Base-by-base conservation (phyloP, 2,888 invertebrate species). In the Volucella inanis region DNA sequence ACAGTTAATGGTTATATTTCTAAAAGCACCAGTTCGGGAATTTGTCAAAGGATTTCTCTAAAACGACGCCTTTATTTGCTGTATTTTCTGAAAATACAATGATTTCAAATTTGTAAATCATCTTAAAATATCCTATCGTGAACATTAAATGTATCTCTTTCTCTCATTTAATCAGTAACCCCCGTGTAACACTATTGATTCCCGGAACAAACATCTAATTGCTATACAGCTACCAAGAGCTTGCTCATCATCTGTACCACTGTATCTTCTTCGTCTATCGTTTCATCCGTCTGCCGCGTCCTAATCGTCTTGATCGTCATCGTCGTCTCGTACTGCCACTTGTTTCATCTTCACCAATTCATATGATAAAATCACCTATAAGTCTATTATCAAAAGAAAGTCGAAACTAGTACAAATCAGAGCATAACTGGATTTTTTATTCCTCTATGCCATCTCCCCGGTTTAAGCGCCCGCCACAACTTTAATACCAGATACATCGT, bases 341-440 rank as follows among this genome's bases (percentile, higher is more conserved):
- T 31, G 31, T 6, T 6, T 50, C 72, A 22, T 39, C 49, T 41
- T 38, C 45, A 47, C 50, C 70, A 43, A 72, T 72, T 78, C 67
- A 77, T 68, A 81, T 68, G 81, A 81, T 85, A 71, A 85, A 81
- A 85, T 77, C 85, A 68, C 76, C 85, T 81, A 80, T 85, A 81
- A 85, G 76, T 88, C 89, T 88, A 87, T 89, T 90, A 90, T 90
- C 86, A 90, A 90, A 90, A 92, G 92, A 92, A 91, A 92, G 91
- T 91, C 90, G 89, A 91, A 91, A 91, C 90, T 90, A 90, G 90
- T 90, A 91, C 90, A 92, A 91, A 91, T 91, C 90, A 92, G 91
- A 91, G 92, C 92, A 92, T 91, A 91, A 91, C 92, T 91, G 91
- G 91, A 91, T 89, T 90, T 90, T 90, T 89, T 89, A 88, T 89